Percentiles rank a stretch among this genome's conserved stretches.
phyloP scores from a whole-genome alignment of 2,888 invertebrate genomes.

The Cataglyphis cursor region DNA sequence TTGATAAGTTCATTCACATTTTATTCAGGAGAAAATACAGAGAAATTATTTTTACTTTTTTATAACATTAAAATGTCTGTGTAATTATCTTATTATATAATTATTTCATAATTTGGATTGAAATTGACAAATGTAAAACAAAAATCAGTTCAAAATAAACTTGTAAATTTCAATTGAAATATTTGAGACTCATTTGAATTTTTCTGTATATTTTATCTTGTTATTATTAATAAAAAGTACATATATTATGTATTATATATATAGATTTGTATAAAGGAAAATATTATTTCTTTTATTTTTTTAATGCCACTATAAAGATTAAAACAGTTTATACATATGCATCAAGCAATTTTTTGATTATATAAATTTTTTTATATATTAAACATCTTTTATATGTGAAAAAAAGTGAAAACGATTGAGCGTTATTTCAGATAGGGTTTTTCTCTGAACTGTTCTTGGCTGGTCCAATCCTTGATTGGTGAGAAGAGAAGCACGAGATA shows the following conservation, averaged over 20 bases:
- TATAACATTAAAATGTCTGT: neutral
- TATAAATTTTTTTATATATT: slow-evolving; percentile 6
- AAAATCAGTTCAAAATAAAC: too few species aligned
- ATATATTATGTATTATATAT: neutral
- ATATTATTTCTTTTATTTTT: neutral
- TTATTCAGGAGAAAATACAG: neutral
- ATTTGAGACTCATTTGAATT: neutral
- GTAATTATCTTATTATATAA: too few species aligned
- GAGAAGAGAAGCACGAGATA: slow-evolving; percentile 51
- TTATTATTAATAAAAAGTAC: neutral
- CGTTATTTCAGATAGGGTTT: slow-evolving; percentile 8
- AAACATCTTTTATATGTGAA: neutral
- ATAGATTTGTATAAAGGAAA: neutral
- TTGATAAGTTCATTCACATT: neutral
- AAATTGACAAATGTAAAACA: too few species aligned
- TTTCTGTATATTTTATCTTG: neutral
- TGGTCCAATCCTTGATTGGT: slow-evolving; percentile 44
- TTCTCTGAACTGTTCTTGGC: slow-evolving; percentile 3
- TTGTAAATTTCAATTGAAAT: neutral
- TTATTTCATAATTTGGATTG: too few species aligned
- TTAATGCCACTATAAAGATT: neutral
- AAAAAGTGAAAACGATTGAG: slow-evolving; percentile 26
- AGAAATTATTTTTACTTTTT: neutral
- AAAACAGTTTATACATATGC: neutral
- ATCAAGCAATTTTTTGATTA: neutral